Percentiles rank a stretch among this genome's conserved stretches.
Conservation (phyloP, 92 coral and sea anemone genomes). For the Palythoa grandiflora region DNA sequence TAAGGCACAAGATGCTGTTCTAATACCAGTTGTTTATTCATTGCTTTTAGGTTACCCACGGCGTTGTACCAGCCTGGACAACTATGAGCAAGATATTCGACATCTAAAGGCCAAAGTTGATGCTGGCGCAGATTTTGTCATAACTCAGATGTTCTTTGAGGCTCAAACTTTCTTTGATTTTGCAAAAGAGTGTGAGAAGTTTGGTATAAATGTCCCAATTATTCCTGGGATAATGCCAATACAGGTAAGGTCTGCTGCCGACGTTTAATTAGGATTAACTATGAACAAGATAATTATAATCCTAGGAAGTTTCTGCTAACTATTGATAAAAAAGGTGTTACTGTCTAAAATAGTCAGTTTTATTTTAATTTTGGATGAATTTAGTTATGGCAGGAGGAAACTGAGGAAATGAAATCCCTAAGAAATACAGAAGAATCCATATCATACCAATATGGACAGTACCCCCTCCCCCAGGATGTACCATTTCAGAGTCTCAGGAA, state of each 20-base stretch:
- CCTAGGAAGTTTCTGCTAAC: too few species aligned
- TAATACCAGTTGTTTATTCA: not conserved
- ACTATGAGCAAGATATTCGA: constrained; percentile 75
- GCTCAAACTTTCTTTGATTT: constrained; percentile 75
- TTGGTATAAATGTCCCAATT: constrained; percentile 85
- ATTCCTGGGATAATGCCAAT: constrained; percentile 89
- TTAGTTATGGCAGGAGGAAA: too few species aligned
- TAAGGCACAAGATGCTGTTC: too few species aligned
- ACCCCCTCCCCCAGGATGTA: too few species aligned
- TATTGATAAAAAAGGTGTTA: too few species aligned
- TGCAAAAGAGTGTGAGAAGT: constrained; percentile 77
- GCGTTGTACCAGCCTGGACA: constrained; percentile 44
- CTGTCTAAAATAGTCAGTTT: too few species aligned
- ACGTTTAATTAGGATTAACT: not conserved
- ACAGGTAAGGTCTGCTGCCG: constrained; percentile 60
- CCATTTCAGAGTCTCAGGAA: too few species aligned
- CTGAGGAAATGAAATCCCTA: too few species aligned
- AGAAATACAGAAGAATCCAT: too few species aligned
- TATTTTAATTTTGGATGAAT: too few species aligned
- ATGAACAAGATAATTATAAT: too few species aligned
- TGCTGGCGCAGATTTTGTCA: constrained; percentile 85
- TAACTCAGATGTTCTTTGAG: constrained; percentile 90
- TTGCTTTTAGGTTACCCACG: constrained; percentile 62
- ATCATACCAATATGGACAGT: too few species aligned
- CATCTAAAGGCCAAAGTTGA: constrained; percentile 79